Conservation (phyloP, 2,113 vertebrate species). For the Macrotis lagotis region DNA sequence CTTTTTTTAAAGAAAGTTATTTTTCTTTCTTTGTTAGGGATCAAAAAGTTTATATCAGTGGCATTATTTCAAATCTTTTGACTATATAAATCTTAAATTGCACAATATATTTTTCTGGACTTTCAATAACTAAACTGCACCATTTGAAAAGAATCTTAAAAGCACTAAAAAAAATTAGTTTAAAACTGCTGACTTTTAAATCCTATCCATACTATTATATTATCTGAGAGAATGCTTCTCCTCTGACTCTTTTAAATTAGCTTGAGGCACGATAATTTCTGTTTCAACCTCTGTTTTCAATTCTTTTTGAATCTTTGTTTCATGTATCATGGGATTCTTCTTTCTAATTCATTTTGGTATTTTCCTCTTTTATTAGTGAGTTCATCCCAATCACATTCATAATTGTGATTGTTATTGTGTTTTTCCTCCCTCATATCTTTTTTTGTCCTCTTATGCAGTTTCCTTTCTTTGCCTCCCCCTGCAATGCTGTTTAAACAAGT, state of each 20-base stretch:
- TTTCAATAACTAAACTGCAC: neutral
- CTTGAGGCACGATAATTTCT: neutral
- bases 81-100: neutral
- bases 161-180: neutral
- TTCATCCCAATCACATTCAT: neutral
- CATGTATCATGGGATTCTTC: neutral
- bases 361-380: neutral
- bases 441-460: neutral
- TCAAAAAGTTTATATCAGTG: too few relatives aligned
- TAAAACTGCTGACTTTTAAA: neutral
- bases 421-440: neutral
- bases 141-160: neutral
- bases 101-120: neutral
- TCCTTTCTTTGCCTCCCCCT: neutral
- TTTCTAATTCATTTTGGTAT: neutral
- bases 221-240: neutral
- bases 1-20: too few relatives aligned
- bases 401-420: neutral
- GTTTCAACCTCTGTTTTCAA: neutral
- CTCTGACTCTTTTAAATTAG: neutral
- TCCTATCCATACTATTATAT: neutral
- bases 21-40: neutral
- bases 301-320: neutral
- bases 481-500: neutral
- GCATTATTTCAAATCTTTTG: too few relatives aligned